These are phyloP conservation scores for Drosophila truncata DNA, from an alignment of 1,140 invertebrate species.

Conservation along the genomic window DNA sequence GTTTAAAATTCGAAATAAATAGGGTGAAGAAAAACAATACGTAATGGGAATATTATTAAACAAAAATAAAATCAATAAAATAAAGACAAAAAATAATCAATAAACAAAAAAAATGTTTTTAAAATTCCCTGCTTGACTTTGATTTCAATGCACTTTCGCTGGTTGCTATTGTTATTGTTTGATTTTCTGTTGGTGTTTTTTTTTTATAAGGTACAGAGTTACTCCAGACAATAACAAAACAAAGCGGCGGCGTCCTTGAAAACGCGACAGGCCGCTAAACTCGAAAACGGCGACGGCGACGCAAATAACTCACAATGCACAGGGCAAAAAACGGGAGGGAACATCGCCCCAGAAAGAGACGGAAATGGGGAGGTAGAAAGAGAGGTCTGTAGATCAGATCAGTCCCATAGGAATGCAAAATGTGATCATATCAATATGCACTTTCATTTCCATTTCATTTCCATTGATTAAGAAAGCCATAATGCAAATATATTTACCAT, in stretches of 20 bases:
- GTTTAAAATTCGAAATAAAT: conserved; percentile 65
- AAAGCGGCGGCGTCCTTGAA: conserved; percentile 73
- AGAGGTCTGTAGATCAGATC: background rate
- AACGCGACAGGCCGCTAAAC: conserved; percentile 74
- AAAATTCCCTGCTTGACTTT: conserved; percentile 56
- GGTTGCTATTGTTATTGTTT: conserved; percentile 5
- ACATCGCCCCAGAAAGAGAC: conserved; percentile 25
- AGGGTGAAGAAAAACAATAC: conserved; percentile 30
- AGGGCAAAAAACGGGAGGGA: conserved; percentile 22
- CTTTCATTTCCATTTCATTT: conserved; percentile 45
- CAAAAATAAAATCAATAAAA: conserved; percentile 7
- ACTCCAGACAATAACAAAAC: conserved; percentile 80
- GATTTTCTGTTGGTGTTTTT: background rate
- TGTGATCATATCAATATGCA: conserved; percentile 35
- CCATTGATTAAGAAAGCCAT: conserved; percentile 25
- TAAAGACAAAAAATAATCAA: conserved; percentile 4
- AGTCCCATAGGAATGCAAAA: conserved; percentile 26
- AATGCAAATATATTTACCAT: conserved; percentile 9
- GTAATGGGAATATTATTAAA: conserved; percentile 31
- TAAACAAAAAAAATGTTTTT: conserved; percentile 30
- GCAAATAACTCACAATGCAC: conserved; percentile 72
- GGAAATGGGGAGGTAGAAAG: conserved; percentile 5
- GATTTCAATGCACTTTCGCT: conserved; percentile 72
- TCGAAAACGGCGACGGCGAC: conserved; percentile 55
- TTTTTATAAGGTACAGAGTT: conserved; percentile 41